Evolutionary conservation across 2,113 vertebrate species (phyloP).

Genomic region (Rutilus rutilus): DNA sequence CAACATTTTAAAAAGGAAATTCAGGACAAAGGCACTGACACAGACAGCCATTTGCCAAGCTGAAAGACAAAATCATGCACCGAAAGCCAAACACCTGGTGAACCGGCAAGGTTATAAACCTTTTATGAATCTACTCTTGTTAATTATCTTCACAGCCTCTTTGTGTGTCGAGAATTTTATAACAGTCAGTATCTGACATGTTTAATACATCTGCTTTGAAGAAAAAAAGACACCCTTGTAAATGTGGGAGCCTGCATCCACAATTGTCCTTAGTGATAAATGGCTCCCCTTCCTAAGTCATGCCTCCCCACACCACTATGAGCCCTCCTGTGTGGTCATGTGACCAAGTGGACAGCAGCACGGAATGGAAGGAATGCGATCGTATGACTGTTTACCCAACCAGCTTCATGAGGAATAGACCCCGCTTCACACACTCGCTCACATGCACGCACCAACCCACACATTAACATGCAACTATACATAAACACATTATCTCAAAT

Average conservation of each 20-base stretch:
- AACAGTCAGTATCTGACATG: conserved; percentile 25
- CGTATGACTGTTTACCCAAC: conserved; percentile 64
- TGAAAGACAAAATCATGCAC: neutral
- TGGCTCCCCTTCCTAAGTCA: conserved; percentile 11
- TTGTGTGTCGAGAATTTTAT: neutral
- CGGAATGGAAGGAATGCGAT: conserved; percentile 72
- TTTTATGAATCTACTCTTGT: conserved; percentile 25
- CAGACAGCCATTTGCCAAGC: too few relatives aligned
- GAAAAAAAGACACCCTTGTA: conserved; percentile 13
- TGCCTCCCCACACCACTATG: conserved; percentile 16
- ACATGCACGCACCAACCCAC: conserved; percentile 54
- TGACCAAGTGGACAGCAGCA: conserved; percentile 64
- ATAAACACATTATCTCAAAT: conserved; percentile 2
- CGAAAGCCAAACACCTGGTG: neutral
- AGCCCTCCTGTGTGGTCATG: conserved; percentile 57
- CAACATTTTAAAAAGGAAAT: neutral
- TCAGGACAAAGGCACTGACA: neutral
- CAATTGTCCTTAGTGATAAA: neutral
- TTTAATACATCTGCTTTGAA: conserved; percentile 8
- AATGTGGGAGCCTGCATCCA: neutral
- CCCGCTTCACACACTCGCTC: conserved; percentile 66
- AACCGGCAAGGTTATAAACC: conserved; percentile 22
- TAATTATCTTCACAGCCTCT: conserved; percentile 18
- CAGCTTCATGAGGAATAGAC: conserved; percentile 52
- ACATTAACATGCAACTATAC: conserved; percentile 21